Percentiles rank a stretch among this genome's conserved stretches.
Conservation (phyloP, 1,140 invertebrate species). For the Nasonia longicornis region DNA sequence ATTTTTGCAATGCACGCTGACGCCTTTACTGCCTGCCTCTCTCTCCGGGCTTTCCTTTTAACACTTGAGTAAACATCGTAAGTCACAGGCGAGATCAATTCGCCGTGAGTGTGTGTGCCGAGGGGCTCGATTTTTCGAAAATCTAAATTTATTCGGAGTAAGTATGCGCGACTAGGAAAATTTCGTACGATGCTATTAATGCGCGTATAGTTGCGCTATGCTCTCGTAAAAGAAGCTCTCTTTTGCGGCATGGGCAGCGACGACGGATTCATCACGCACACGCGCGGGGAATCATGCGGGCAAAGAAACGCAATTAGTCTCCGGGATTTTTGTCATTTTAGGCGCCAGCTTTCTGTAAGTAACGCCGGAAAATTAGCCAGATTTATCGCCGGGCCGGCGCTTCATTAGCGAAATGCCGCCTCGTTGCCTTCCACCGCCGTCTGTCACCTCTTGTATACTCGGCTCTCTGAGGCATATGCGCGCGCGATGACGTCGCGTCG, state of each 20-base stretch:
- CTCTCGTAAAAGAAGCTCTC: neutral
- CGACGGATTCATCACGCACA: slow-evolving; percentile 64
- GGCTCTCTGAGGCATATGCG: neutral
- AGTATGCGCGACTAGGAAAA: too few species aligned
- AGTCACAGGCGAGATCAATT: neutral
- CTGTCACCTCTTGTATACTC: neutral
- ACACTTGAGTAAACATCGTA: neutral
- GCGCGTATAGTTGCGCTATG: neutral
- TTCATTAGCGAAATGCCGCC: slow-evolving; percentile 10
- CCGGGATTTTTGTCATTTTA: slow-evolving; percentile 60
- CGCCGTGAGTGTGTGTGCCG: too few species aligned
- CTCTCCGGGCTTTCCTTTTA: neutral
- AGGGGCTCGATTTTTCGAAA: neutral
- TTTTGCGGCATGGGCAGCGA: slow-evolving; percentile 50
- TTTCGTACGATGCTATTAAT: slow-evolving; percentile 22
- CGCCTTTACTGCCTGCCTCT: slow-evolving; percentile 1
- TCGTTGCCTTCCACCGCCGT: neutral
- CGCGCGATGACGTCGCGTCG: neutral
- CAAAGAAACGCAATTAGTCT: slow-evolving; percentile 25
- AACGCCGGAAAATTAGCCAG: slow-evolving; percentile 56
- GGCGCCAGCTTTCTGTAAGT: slow-evolving; percentile 54
- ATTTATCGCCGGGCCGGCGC: slow-evolving; percentile 54
- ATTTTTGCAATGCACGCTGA: slow-evolving; percentile 12
- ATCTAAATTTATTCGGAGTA: neutral
- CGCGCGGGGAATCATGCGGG: neutral